Percentiles rank a stretch among this genome's conserved stretches.
phyloP scores from a whole-genome alignment of 2,888 invertebrate genomes.

The Drosophila quasianomalipes region DNA sequence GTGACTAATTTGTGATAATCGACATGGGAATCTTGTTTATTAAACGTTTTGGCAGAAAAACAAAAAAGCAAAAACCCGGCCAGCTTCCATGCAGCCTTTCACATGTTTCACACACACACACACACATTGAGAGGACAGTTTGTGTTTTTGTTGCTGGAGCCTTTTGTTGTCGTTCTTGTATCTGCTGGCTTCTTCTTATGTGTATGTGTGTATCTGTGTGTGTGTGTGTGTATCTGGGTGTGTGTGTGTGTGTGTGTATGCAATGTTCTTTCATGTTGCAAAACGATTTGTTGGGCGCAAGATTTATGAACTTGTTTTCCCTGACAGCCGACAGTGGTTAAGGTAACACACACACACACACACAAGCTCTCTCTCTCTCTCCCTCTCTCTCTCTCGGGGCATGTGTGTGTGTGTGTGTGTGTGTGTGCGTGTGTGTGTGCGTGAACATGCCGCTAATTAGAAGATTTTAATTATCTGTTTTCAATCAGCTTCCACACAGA shows the following conservation, averaged over 20 bases:
- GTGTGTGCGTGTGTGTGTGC: conserved; percentile 61
- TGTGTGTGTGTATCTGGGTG: conserved; percentile 27
- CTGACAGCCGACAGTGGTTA: conserved; percentile 84
- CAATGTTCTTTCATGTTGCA: conserved; percentile 82
- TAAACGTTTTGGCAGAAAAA: conserved; percentile 78
- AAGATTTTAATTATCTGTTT: conserved; percentile 80
- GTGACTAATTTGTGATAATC: conserved; percentile 84
- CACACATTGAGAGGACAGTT: conserved; percentile 46
- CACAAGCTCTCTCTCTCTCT: not conserved
- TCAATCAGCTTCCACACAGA: conserved; percentile 78
- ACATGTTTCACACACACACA: conserved; percentile 34
- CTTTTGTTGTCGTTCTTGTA: conserved; percentile 41
- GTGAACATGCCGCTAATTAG: conserved; percentile 81
- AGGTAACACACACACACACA: conserved; percentile 72
- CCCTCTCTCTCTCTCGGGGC: not conserved
- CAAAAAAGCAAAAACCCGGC: conserved; percentile 23
- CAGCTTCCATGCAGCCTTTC: conserved; percentile 42
- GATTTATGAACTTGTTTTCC: conserved; percentile 84
- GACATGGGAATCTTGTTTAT: conserved; percentile 85
- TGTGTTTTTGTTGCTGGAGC: conserved; percentile 41
- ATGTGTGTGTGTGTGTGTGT: conserved; percentile 3
- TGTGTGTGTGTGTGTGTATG: conserved; percentile 40
- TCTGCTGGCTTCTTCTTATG: conserved; percentile 53
- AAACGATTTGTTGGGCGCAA: conserved; percentile 83
- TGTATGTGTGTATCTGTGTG: conserved; percentile 7